Base-by-base conservation (phyloP, 1,140 invertebrate genomes). In the Aphelenchoides besseyi region DNA sequence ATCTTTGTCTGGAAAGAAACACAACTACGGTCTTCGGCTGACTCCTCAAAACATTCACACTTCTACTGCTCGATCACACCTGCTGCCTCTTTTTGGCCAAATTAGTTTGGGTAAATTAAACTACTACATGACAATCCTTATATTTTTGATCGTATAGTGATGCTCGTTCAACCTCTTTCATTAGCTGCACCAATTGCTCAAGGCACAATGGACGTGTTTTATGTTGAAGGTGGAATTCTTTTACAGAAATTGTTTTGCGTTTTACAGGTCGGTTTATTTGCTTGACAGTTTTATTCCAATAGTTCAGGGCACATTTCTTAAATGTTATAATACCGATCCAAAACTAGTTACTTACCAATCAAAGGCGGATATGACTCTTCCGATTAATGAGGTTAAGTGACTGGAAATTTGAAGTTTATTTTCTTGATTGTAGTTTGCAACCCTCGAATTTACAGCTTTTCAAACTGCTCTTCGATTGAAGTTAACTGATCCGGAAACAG, bases 351-450 rank as follows among this genome's bases (percentile, higher is more conserved):
- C 70, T 28, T 54, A 64, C 9, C 9, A 3, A 2, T 37, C 18
- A 2, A 32, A 76, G 29, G 74, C 71, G 62, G 29, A 35, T 5
- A 64, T 73, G 37, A 70, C 55, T 16, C 54, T 73, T 5, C 71
- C 73, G n/a, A 74, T 73, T n/a, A 76, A 77, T 70, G 23, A 73
- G 35, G 71, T 73, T 16, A 1, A 33, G n/a, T n/a, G n/a, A n/a
- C n/a, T n/a, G n/a, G n/a, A n/a, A n/a, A n/a, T n/a, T n/a, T n/a
- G n/a, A n/a, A n/a, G n/a, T n/a, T n/a, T n/a, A n/a, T n/a, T n/a
- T n/a, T n/a, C n/a, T n/a, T n/a, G n/a, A n/a, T n/a, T 16, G 23
- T 26, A 70, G 12, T 73, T 41, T 18, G 73, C 23, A 29, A 70
- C 29, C 62, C 71, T 37, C 2, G 71, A 73, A 54, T 16, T 36